These are phyloP conservation scores for Hylomyscus alleni DNA, from an alignment of 2,797 vertebrate genomes.

Conservation along the genomic window DNA sequence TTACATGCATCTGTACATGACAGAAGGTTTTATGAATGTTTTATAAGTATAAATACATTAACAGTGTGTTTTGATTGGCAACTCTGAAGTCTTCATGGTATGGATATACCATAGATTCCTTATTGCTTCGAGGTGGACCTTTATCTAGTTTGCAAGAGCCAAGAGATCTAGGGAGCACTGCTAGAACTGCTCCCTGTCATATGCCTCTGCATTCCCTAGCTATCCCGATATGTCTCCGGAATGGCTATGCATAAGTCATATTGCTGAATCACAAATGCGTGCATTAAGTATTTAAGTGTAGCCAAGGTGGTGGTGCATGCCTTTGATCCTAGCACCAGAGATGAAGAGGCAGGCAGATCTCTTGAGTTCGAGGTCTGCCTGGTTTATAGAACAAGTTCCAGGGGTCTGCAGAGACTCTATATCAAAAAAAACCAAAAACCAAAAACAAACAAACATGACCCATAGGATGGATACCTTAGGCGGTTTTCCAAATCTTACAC, in stretches of 20 bases:
- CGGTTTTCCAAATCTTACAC: neutral
- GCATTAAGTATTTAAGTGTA: neutral
- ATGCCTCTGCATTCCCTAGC: neutral
- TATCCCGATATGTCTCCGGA: conserved; percentile 32
- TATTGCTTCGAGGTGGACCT: neutral
- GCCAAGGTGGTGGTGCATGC: neutral
- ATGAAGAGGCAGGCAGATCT: neutral
- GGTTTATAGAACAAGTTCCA: neutral
- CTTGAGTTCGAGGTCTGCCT: neutral
- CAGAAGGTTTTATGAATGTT: neutral
- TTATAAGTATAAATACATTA: conserved; percentile 33
- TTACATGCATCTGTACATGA: neutral
- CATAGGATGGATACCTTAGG: conserved; percentile 12
- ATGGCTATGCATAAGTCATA: neutral
- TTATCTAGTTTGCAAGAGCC: conserved; percentile 14
- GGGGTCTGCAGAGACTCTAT: neutral
- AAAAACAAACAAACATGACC: neutral
- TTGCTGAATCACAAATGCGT: neutral
- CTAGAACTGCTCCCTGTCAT: neutral
- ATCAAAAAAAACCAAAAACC: accelerated
- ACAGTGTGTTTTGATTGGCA: conserved; percentile 56
- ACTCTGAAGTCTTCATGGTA: neutral
- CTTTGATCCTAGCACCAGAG: neutral
- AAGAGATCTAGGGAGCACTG: conserved; percentile 28
- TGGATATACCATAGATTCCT: neutral